Evolutionary conservation across 2,113 vertebrate genomes (phyloP).

Genomic region (Erpornis zantholeuca): DNA sequence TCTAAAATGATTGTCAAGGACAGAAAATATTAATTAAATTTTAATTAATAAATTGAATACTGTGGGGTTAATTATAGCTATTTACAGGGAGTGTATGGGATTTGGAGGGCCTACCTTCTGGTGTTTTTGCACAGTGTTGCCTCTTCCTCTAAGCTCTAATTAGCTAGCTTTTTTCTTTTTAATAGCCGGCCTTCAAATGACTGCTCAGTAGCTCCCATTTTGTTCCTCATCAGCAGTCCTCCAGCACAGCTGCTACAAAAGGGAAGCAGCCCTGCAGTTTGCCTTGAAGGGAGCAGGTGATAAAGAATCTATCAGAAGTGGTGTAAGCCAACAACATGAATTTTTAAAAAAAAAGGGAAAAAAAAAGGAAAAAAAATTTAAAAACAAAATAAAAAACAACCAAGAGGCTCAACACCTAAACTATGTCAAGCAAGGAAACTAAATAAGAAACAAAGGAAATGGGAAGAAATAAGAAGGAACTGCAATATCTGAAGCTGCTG

Average conservation of each 20-base stretch:
- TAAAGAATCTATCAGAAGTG: background rate
- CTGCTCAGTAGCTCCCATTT: slow-evolving; percentile 20
- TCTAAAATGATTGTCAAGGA: background rate
- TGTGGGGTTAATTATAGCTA: slow-evolving; percentile 38
- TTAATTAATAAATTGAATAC: slow-evolving; percentile 62
- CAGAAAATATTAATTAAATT: slow-evolving; percentile 59
- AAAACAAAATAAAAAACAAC: background rate
- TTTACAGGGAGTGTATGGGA: slow-evolving; percentile 24
- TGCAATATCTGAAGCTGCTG: background rate
- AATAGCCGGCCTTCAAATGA: slow-evolving; percentile 1
- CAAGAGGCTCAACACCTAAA: background rate
- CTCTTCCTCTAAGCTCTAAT: slow-evolving; percentile 41
- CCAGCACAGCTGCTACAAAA: slow-evolving; percentile 31
- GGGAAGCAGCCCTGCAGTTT: background rate
- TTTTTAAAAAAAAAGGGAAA: no score
- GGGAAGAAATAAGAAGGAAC: background rate
- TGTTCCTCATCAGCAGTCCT: slow-evolving; percentile 24
- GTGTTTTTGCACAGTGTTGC: slow-evolving; percentile 16
- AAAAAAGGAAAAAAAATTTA: no score
- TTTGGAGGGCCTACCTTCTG: slow-evolving; percentile 47
- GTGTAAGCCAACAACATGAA: background rate
- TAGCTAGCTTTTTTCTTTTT: background rate
- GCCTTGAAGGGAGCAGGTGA: slow-evolving; percentile 2
- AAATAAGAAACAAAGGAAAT: background rate
- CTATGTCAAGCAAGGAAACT: background rate